phyloP scores from a whole-genome alignment of 2,888 invertebrate species.

The Zygothrica quintamaculata region DNA sequence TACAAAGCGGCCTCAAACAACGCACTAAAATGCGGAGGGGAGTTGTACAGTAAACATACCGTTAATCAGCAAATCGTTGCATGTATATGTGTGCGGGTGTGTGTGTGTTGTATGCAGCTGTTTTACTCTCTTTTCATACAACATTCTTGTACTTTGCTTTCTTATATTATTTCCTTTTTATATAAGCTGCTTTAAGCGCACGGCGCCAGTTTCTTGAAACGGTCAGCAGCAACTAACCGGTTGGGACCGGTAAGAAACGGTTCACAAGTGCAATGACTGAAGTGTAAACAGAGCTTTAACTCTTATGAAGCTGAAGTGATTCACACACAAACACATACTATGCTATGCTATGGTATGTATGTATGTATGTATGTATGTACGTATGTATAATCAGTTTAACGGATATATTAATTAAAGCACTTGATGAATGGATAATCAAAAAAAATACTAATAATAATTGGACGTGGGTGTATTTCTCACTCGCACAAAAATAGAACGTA shows the following conservation, averaged over 20 bases:
- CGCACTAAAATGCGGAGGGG: neutral
- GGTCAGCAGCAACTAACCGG: conserved; percentile 57
- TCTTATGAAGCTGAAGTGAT: conserved; percentile 24
- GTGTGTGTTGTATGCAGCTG: conserved; percentile 28
- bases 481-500: conserved; percentile 55
- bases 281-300: conserved; percentile 47
- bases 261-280: conserved; percentile 62
- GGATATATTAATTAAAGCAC: conserved; percentile 72
- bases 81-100: conserved; percentile 18
- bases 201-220: conserved; percentile 45
- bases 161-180: conserved; percentile 27
- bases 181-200: conserved; percentile 22
- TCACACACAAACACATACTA: conserved; percentile 1
- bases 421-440: conserved; percentile 43
- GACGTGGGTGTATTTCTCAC: conserved; percentile 27
- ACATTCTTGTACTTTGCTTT: conserved; percentile 4
- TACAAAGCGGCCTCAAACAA: conserved; percentile 10
- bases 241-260: conserved; percentile 47
- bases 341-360: no score
- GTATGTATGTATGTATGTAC: neutral
- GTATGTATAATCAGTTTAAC: conserved; percentile 44
- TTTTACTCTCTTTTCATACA: no score
- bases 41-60: conserved; percentile 4
- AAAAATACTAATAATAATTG: conserved; percentile 41
- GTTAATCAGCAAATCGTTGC: conserved; percentile 25